Conservation (phyloP, 2,797 vertebrate species). For the Gambelia wislizenii region DNA sequence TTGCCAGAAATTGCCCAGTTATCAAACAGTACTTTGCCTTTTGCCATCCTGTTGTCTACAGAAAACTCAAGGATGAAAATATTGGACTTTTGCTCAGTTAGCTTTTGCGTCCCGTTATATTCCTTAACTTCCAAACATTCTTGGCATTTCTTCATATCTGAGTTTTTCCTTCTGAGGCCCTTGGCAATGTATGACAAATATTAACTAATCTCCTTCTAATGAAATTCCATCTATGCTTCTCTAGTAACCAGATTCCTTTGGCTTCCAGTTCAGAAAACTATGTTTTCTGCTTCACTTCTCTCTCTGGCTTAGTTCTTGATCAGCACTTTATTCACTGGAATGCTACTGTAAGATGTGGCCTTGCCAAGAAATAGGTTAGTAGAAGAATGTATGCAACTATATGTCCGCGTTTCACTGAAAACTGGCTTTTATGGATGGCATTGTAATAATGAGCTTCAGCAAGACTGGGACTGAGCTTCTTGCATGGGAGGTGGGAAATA, state of each 20-base stretch:
- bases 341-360: background rate
- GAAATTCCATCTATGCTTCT: conserved; percentile 35
- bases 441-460: background rate
- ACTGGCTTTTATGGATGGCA: background rate
- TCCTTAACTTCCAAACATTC: conserved; percentile 44
- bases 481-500: background rate
- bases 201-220: conserved; percentile 48
- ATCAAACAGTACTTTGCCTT: background rate
- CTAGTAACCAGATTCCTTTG: conserved; percentile 37
- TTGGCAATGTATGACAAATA: conserved; percentile 5
- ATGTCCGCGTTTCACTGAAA: background rate
- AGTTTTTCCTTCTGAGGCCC: conserved; percentile 13
- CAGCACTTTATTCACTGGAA: background rate
- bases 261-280: conserved; percentile 8
- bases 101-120: background rate
- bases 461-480: background rate
- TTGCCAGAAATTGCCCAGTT: too few species aligned
- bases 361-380: background rate
- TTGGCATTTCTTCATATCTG: conserved; percentile 24
- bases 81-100: conserved; percentile 21
- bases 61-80: background rate
- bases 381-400: background rate
- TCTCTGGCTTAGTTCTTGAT: conserved; percentile 9
- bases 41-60: background rate
- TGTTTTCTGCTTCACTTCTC: background rate